Base-by-base conservation (phyloP, 2,797 vertebrate species). In the Syngnathus acus region DNA sequence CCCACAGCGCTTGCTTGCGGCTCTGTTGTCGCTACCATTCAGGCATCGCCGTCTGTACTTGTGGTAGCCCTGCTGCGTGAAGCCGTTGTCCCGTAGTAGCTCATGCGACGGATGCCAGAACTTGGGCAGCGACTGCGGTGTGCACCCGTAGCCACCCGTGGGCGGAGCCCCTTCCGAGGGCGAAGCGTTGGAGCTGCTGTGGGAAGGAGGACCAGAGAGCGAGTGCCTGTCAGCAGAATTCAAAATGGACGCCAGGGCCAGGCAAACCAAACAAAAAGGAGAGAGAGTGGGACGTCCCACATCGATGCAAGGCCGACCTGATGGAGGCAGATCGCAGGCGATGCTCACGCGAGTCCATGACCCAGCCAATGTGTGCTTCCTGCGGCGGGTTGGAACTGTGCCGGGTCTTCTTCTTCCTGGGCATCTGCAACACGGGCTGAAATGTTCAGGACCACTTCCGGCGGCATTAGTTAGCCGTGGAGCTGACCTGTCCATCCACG, bases 91-190 rank as follows among this genome's bases (percentile, higher is more conserved):
- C 78, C 90, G 91, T 78, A 98, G 80, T 80, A 98, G 85, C 80
- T 95, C 93, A 2, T 97, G 94, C 72, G 96, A 98, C 50, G 96
- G 95, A 78, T 98, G 96, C 86, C 94, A 94, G 84, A 95, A 95
- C 65, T 95, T 96, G 58, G 96, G 95, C 71, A 97, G 88, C 19
- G 94, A 94, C 73, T 93, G 93, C 16, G 95, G 94, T 47, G 93
- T 93, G 72, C 92, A 95, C 63, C 93, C 90, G 0, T 92, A 93
- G 66, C 86, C 89, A 79, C 92, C 93, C 6, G 86, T 68, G 13
- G 92, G 83, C 0, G 89, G 90, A 23, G 83, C 81, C 54, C 92
- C 93, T 85, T 95, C 95, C 58, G 92, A 94, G 26, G 95, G 94
- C 0, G 94, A 97, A 13, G 93, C 90, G 62, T 89, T 93, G 67